These are phyloP conservation scores for Trichomalopsis sarcophagae DNA, from an alignment of 1,140 invertebrate genomes.

Conservation along the genomic window DNA sequence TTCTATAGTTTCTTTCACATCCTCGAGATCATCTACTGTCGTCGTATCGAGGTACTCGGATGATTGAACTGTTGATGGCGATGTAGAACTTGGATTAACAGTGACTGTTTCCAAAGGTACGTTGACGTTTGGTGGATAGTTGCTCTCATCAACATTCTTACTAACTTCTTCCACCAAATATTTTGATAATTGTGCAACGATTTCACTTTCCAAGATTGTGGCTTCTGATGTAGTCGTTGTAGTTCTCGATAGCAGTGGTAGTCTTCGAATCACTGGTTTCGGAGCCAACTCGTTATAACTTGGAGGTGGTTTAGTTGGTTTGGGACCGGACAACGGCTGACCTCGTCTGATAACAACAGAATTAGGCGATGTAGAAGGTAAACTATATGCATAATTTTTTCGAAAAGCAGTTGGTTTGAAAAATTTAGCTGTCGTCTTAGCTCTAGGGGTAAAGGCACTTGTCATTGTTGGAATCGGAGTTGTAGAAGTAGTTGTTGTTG, in stretches of 20 bases:
- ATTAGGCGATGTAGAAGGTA: conserved; percentile 68
- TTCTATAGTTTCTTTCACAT: neutral
- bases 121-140: neutral
- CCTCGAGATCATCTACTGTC: neutral
- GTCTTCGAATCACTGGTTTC: conserved; percentile 68
- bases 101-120: conserved; percentile 4
- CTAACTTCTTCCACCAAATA: neutral
- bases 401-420: conserved; percentile 66
- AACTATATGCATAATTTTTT: conserved; percentile 68
- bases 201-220: conserved; percentile 17
- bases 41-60: conserved; percentile 18
- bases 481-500: conserved; percentile 45
- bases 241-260: conserved; percentile 58
- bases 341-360: conserved; percentile 68
- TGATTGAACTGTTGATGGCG: conserved; percentile 12
- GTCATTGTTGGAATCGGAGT: conserved; percentile 32
- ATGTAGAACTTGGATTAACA: neutral
- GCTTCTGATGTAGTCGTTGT: conserved; percentile 48
- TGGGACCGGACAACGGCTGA: conserved; percentile 62
- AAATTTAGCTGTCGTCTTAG: conserved; percentile 60
- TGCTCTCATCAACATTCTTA: conserved; percentile 23
- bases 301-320: conserved; percentile 67
- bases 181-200: conserved; percentile 9
- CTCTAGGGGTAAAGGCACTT: conserved; percentile 53
- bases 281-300: conserved; percentile 68